Base-by-base conservation (phyloP, 2,113 vertebrate species). In the Scomber scombrus region DNA sequence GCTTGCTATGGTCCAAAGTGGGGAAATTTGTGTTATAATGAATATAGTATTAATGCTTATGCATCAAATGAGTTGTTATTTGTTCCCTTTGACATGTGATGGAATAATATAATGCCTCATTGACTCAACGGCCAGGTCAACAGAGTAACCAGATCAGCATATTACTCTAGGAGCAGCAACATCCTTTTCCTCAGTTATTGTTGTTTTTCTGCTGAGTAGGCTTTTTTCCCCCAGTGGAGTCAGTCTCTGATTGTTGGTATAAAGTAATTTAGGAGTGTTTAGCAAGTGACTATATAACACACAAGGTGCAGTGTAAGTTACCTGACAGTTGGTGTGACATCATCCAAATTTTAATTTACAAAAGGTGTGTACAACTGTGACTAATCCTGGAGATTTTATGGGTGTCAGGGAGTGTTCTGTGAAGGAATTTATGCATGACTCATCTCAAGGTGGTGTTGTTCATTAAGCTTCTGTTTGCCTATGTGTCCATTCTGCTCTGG, bases 311-410 rank as follows among this genome's bases (percentile, higher is more conserved):
- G 5, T 45, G 55, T 3, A 18, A 1, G 5, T 52, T 46, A 6
- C 47, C 11, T 6, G 26, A 21, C 16, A 18, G 9, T 3, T 21
- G 40, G 1, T 10, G 8, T 46, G 15, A 58, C 4, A 15, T 31
- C 16, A 51, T 58, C 29, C 21, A 45, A 12, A 13, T 45, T 71
- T 50, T 15, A 13, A 21, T n/a, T 47, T 19, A 14, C 11, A 14
- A 19, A 29, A 45, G 65, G 47, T 26, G 78, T 81, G 64, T 43
- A 7, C 16, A 14, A 23, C 4, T 31, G 56, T 81, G 67, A 77
- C 61, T 65, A 16, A 76, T 0, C 0, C 13, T 2, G 7, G 14
- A 15, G 23, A 26, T 26, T 26, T 2, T 15, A 54, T 47, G 60
- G 65, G 69, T 78, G 77, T 49, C 12, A 67, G n/a, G 2, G 11